Conservation (phyloP, 37 sponge, comb jelly and placozoan species). For the Amphimedon queenslandica region DNA sequence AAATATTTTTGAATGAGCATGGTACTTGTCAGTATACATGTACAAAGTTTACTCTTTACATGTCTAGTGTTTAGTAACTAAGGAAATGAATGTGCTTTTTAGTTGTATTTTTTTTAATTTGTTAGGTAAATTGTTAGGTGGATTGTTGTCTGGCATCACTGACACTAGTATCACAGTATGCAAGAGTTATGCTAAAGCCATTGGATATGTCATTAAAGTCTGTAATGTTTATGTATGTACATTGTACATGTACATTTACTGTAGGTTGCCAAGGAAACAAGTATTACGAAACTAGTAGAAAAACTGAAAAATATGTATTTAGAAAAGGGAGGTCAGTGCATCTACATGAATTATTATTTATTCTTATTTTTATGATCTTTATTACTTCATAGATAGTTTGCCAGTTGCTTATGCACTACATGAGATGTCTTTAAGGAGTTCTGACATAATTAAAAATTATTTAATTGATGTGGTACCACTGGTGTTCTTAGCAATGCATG, state of each 20-base stretch:
- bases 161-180: conserved; percentile 60
- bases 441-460: conserved; percentile 21
- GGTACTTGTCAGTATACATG: no score
- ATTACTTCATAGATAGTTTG: no score
- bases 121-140: conserved; percentile 71
- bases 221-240: not conserved
- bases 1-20: no score
- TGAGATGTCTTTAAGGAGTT: conserved; percentile 40
- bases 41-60: no score
- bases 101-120: no score
- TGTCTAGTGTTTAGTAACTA: no score
- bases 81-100: no score
- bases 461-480: conserved; percentile 49
- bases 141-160: conserved; percentile 42
- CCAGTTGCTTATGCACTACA: conserved; percentile 21
- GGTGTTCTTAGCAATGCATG: conserved; percentile 86
- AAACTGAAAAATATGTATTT: conserved; percentile 58
- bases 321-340: conserved; percentile 54
- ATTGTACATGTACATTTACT: not conserved
- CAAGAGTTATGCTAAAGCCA: conserved; percentile 60
- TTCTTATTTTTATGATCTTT: no score
- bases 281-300: conserved; percentile 45
- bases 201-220: conserved; percentile 68
- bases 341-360: no score
- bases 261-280: conserved; percentile 60